These are phyloP conservation scores for Papilio glaucus DNA, from an alignment of 1,140 invertebrate species.

Conservation along the genomic window DNA sequence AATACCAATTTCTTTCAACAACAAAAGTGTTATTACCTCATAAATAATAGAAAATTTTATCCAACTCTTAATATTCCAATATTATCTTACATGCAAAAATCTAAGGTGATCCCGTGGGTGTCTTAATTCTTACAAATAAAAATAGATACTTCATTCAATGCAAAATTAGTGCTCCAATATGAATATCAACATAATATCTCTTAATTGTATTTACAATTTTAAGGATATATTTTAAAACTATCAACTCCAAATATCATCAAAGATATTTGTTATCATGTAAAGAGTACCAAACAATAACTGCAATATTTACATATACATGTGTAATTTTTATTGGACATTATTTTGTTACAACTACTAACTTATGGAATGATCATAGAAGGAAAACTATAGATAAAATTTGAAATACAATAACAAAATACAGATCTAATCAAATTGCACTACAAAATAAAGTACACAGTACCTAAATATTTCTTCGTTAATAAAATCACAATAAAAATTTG, in stretches of 20 bases:
- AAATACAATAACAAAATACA: slow-evolving; percentile 71
- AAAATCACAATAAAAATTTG: slow-evolving; percentile 73
- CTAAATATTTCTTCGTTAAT: slow-evolving; percentile 56
- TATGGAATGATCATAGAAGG: slow-evolving; percentile 64
- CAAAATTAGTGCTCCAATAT: slow-evolving; percentile 30
- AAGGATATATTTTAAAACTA: slow-evolving; percentile 1
- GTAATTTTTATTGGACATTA: slow-evolving; percentile 1
- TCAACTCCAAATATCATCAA: slow-evolving; percentile 15
- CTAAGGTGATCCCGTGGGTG: slow-evolving; percentile 24
- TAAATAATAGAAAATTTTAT: background rate
- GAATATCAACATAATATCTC: slow-evolving; percentile 45
- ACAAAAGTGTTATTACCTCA: slow-evolving; percentile 8
- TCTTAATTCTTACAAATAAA: slow-evolving; percentile 26
- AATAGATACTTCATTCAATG: background rate
- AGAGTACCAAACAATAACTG: background rate
- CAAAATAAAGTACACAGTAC: slow-evolving; percentile 49
- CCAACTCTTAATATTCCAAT: background rate
- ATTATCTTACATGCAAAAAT: slow-evolving; percentile 24
- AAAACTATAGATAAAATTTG: slow-evolving; percentile 72
- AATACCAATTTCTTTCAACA: slow-evolving; percentile 21
- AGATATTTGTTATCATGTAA: background rate
- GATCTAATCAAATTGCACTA: slow-evolving; percentile 73
- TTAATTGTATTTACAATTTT: slow-evolving; percentile 41
- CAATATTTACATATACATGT: slow-evolving; percentile 19
- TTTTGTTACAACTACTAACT: slow-evolving; percentile 39